Base-by-base conservation (phyloP, 1,140 invertebrate genomes). In the Zophobas morio region DNA sequence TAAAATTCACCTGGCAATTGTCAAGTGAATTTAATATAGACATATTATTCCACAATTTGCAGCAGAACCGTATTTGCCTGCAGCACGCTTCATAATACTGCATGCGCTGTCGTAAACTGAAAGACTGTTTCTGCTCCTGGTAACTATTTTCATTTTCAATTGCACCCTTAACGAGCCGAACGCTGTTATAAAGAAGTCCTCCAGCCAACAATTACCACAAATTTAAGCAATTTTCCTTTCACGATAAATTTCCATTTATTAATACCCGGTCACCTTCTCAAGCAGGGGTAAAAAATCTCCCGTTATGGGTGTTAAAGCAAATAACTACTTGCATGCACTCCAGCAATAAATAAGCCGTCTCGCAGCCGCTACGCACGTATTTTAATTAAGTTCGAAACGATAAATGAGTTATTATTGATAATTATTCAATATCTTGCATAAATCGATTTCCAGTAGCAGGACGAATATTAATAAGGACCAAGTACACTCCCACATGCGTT, bases 341-440 rank as follows among this genome's bases (percentile, higher is more conserved):
- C 66, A 42, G 56, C 57, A 63, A 75, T 76, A 76, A 76, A 57
- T 70, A 70, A 56, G 47, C 60, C 32, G 33, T 76, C 63, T 66
- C 49, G 40, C 49, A 47, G 36, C 39, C 53, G 60, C 40, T 70
- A 36, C 49, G 46, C 56, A 37, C 60, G 47, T 76, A 76, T 76
- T 76, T 76, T 76, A 76, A 76, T 76, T 76, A 71, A 76, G 47
- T 76, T 49, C 49, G 60, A 51, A 53, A 51, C 75, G 60, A 76
- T 76, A 76, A 71, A 70, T 76, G 75, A 76, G 75, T 76, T 76
- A 76, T 76, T 70, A 76, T 66, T 40, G 66, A 76, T 76, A 76
- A 76, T 76, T 76, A 76, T 76, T 76, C 75, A 76, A 76, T 76
- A 76, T 76, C 75, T 76, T 57, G 60, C 32, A 40, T 70, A 63